Percentiles rank a stretch among this genome's conserved stretches.
Conservation (phyloP, 2,797 vertebrate genomes). For the Melanotaenia boesemani region DNA sequence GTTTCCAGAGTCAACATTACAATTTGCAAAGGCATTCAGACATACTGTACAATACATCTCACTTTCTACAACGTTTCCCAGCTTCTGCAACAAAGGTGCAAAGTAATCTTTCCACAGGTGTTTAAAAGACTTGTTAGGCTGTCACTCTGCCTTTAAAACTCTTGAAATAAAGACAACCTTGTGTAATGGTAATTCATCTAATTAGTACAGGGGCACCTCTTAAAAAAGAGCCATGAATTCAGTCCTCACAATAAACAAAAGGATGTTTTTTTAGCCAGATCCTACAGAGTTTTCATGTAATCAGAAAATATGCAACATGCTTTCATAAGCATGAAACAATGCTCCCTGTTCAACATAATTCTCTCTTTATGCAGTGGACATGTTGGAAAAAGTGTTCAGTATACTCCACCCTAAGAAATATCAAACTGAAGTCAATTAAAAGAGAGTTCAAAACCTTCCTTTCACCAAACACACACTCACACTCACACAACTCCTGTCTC, state of each 20-base stretch:
- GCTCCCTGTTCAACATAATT: slow-evolving; percentile 22
- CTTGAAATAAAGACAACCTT: slow-evolving; percentile 36
- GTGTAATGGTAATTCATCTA: slow-evolving; percentile 48
- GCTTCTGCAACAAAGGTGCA: slow-evolving; percentile 45
- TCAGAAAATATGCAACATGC: slow-evolving; percentile 7
- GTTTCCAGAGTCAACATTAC: slow-evolving; percentile 82
- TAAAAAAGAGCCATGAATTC: slow-evolving; percentile 26
- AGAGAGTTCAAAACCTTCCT: slow-evolving; percentile 51
- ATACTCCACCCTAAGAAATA: slow-evolving; percentile 51
- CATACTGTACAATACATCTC: slow-evolving; percentile 48
- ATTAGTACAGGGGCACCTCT: slow-evolving; percentile 40
- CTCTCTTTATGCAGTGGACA: slow-evolving; percentile 36
- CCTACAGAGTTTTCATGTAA: not conserved
- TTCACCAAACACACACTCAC: slow-evolving; percentile 34
- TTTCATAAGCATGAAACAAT: slow-evolving; percentile 17
- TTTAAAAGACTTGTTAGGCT: slow-evolving; percentile 35
- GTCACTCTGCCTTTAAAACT: slow-evolving; percentile 41
- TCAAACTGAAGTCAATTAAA: slow-evolving; percentile 63
- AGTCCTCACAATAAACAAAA: slow-evolving; percentile 24
- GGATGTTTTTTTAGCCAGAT: not conserved
- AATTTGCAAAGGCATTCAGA: slow-evolving; percentile 77
- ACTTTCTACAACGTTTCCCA: slow-evolving; percentile 55
- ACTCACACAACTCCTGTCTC: slow-evolving; percentile 25
- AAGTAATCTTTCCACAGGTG: slow-evolving; percentile 43
- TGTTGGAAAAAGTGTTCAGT: slow-evolving; percentile 42